Evolutionary conservation across 1,140 invertebrate species (phyloP).

Genomic region (Heliothis subflexa): DNA sequence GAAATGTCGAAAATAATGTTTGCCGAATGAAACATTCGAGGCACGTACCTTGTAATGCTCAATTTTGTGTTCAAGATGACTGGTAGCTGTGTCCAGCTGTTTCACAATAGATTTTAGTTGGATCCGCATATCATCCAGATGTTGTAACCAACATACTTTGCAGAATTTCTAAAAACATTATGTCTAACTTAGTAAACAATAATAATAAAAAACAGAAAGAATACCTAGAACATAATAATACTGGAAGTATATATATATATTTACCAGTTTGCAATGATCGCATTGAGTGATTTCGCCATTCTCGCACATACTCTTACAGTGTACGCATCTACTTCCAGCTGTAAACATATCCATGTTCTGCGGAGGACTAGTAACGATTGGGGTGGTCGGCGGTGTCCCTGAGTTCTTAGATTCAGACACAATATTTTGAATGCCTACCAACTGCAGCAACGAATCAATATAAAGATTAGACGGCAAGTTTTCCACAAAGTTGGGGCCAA

Average conservation of each 20-base stretch:
- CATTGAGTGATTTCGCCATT: constrained; percentile 77
- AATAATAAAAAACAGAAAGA: not conserved
- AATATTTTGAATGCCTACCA: constrained; percentile 69
- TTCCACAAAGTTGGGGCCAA: constrained; percentile 74
- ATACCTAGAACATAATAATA: not conserved
- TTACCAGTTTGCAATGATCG: constrained; percentile 87
- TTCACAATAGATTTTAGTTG: constrained; percentile 86
- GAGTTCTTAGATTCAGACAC: constrained; percentile 38
- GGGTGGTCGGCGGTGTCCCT: constrained; percentile 62
- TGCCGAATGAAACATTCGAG: constrained; percentile 12
- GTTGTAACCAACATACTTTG: constrained; percentile 86
- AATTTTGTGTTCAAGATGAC: constrained; percentile 84
- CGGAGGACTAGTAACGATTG: constrained; percentile 31
- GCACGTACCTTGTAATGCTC: constrained; percentile 85
- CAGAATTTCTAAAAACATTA: constrained; percentile 84
- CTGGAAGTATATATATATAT: constrained; percentile 43
- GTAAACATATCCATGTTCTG: constrained; percentile 69
- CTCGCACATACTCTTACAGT: constrained; percentile 84
- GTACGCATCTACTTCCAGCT: constrained; percentile 68
- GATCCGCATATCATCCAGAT: constrained; percentile 86
- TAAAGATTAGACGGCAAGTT: constrained; percentile 87
- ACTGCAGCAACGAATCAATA: constrained; percentile 85
- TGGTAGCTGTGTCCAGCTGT: constrained; percentile 83
- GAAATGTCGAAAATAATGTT: constrained; percentile 14
- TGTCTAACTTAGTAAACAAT: not conserved